These are phyloP conservation scores for Rhinella marina DNA, from an alignment of 2,797 vertebrate genomes.

Conservation along the genomic window DNA sequence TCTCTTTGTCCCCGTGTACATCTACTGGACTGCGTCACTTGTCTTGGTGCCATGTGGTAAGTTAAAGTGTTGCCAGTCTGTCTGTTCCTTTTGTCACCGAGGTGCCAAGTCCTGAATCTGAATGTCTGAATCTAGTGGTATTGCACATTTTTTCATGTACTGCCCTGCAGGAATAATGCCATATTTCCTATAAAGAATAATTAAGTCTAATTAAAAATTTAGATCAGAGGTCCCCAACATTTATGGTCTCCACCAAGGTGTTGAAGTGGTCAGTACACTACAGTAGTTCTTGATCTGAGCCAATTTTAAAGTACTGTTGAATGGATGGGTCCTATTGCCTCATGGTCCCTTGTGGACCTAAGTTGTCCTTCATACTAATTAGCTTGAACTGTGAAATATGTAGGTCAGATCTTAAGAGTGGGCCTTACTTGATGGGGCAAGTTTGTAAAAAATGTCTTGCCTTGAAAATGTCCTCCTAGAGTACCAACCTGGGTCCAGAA, in stretches of 20 bases:
- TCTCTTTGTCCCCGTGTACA: constrained; percentile 6
- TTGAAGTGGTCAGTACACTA: not conserved
- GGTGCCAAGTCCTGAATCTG: constrained; percentile 30
- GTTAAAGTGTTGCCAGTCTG: not conserved
- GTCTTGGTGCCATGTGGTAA: constrained; percentile 5
- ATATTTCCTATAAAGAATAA: not conserved
- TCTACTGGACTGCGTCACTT: not conserved
- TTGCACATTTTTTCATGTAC: constrained; percentile 8
- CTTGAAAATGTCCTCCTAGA: not conserved
- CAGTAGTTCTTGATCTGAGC: not conserved
- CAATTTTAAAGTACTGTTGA: not conserved
- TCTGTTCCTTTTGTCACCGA: constrained; percentile 24
- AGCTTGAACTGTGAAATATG: not conserved
- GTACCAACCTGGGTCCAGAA: not conserved
- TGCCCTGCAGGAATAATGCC: constrained; percentile 1
- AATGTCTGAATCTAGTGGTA: constrained; percentile 24
- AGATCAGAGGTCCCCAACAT: constrained; percentile 14
- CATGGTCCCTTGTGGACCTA: not conserved
- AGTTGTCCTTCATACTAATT: not conserved
- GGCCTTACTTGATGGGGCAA: not conserved
- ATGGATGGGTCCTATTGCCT: not conserved
- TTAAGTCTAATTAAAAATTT: constrained; percentile 11
- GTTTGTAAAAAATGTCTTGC: not conserved
- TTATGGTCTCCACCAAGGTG: not conserved
- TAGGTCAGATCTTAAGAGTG: not conserved